Evolutionary conservation across 2,888 invertebrate species (phyloP), one percentile per base, ranked within the genome.

Genomic region (Conistra vaccinii): DNA sequence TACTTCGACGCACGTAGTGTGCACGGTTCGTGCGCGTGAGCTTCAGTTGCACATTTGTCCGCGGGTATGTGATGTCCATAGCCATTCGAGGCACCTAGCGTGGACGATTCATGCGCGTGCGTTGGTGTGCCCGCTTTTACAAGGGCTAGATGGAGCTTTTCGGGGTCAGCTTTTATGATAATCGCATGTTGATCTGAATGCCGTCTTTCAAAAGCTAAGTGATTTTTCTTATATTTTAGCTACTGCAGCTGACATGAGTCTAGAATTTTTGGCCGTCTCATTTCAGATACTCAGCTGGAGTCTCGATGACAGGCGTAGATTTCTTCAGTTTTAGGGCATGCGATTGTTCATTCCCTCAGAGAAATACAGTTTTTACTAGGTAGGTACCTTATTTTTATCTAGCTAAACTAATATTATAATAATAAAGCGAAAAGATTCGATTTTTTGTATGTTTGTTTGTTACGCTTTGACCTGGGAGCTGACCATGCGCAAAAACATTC

Each of bases 261-360:
- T 23, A 6, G 1, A 20, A 48, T 48, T 45, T 45, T 42, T 4
- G 14, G 14, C 1, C 42, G 23, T 9, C 23, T 2, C 2, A 23
- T 51, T n/a, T n/a, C 53, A 53, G 12, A n/a, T 53, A 12, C 12
- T 53, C n/a, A 53, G 12, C 4, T 53, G 5, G 1, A 53, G n/a
- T n/a, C 1, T 53, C 53, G 12, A 53, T 12, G 5, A 1, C n/a
- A 53, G 53, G 5, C 12, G n/a, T n/a, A 53, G 12, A n/a, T 53
- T 5, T 53, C n/a, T 0, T 53, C n/a, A 26, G n/a, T n/a, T 26
- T 53, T n/a, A 12, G 0, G 0, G n/a, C 12, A 53, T 14, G n/a
- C 12, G 1, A 53, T 53, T n/a, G 53, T 53, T n/a, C 53, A 48
- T n/a, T n/a, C 53, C 26, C 26, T 53, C 53, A 26, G n/a, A 60